Conservation (phyloP, 2,888 invertebrate genomes). For the Athalia circularis region DNA sequence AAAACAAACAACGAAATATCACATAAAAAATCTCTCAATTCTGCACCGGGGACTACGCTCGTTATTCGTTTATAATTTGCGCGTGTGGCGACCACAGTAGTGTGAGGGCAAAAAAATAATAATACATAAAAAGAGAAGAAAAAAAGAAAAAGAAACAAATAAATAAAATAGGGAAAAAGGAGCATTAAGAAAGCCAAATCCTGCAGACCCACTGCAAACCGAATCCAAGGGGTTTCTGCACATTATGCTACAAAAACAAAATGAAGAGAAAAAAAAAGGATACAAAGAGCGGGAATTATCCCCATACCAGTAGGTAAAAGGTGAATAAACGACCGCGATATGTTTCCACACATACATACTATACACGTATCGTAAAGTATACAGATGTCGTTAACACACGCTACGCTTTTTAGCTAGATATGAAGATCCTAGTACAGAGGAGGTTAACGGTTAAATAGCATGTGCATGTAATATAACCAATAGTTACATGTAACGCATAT, state of each 20-base stretch:
- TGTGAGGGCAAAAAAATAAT: background rate
- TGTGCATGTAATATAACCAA: no score
- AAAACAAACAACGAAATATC: background rate
- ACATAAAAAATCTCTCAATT: background rate
- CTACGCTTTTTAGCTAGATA: no score
- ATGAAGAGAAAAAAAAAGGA: background rate
- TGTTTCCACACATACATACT: background rate
- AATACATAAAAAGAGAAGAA: no score
- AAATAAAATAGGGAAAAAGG: background rate
- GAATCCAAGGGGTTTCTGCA: no score
- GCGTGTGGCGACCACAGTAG: no score
- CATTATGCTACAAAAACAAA: background rate
- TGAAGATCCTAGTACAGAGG: no score
- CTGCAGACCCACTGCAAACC: no score
- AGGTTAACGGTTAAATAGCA: no score
- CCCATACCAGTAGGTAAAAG: background rate
- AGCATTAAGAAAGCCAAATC: background rate
- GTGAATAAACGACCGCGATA: conserved; percentile 8
- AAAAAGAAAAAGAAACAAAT: background rate
- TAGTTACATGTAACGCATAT: no score
- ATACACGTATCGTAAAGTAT: conserved; percentile 4
- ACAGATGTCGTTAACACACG: background rate
- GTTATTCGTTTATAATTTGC: no score
- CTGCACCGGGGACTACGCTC: no score
- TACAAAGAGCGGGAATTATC: background rate